These are phyloP conservation scores for Melieria crassipennis DNA, from an alignment of 2,888 invertebrate genomes.

Conservation along the genomic window DNA sequence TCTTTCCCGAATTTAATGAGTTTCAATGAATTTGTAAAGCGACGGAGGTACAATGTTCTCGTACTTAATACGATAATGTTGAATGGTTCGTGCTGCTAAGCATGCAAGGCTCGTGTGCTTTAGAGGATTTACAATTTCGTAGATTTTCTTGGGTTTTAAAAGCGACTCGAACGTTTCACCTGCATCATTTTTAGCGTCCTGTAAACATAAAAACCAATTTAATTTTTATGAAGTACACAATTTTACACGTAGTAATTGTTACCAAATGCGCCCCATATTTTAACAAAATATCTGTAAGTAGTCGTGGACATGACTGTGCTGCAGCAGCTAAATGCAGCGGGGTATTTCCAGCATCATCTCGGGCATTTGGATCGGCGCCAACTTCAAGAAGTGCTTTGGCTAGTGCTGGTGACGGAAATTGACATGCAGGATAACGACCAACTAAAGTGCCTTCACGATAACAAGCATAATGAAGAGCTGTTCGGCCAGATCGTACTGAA, in stretches of 20 bases:
- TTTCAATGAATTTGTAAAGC: slow-evolving; percentile 66
- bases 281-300: slow-evolving; percentile 78
- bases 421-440: slow-evolving; percentile 75
- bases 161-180: slow-evolving; percentile 81
- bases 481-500: slow-evolving; percentile 72
- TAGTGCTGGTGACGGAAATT: slow-evolving; percentile 76
- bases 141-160: slow-evolving; percentile 72
- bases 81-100: slow-evolving; percentile 84
- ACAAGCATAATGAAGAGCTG: slow-evolving; percentile 85
- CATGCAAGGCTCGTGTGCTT: slow-evolving; percentile 85
- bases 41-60: slow-evolving; percentile 69
- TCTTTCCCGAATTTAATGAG: slow-evolving; percentile 53
- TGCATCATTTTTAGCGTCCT: slow-evolving; percentile 75
- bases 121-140: slow-evolving; percentile 78
- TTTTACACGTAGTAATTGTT: slow-evolving; percentile 11
- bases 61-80: slow-evolving; percentile 75
- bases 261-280: slow-evolving; percentile 76
- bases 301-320: slow-evolving; percentile 75
- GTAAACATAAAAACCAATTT: slow-evolving; percentile 27
- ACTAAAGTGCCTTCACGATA: slow-evolving; percentile 78
- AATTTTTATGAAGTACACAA: not conserved
- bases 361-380: slow-evolving; percentile 82
- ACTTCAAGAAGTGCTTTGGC: slow-evolving; percentile 81
- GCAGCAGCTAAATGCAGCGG: slow-evolving; percentile 87
- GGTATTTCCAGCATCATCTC: slow-evolving; percentile 86